Evolutionary conservation across 2,888 invertebrate genomes (phyloP), one percentile per base, ranked within the genome.

Genomic region (Dimorphilus gyrociliatus): DNA sequence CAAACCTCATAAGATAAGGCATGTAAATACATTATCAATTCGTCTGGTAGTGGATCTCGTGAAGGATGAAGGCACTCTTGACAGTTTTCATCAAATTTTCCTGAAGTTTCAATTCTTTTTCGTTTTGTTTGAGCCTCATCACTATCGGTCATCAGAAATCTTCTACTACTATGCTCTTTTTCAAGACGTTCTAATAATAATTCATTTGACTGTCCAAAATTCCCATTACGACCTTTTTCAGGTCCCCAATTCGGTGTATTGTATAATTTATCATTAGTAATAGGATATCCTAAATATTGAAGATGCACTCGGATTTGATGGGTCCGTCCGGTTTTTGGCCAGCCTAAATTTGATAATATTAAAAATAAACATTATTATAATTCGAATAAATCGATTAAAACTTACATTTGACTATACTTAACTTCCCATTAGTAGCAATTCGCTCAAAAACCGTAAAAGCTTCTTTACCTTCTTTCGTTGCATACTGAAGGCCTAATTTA

Each of bases 271-370:
- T 97, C 97, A 60, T 94, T 94, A 5, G 88, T 78, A 31, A 97
- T 94, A 10, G 97, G 97, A 65, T 79, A 84, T 24, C 94, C 86
- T 81, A 57, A 70, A 64, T 81, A 97, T 66, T 99, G 97, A 39
- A 94, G 72, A 65, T 99, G 97, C 18, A 97, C 90, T 41, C 97
- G 72, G 47, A 97, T 97, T 68, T 97, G 97, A 63, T 97, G 97
- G 78, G 94, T 97, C 39, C 97, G 70, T 2, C 97, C 97, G 1
- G 94, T 94, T 54, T 80, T 77, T 1, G 94, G 94, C 19, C 42
- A 27, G 44, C 60, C 59, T 59, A 38, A 15, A 46, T 14, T 5
- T 25, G 6, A 8, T 21, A 21, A 21, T 10, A 21, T 21, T 10
- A 21, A 21, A 21, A 21, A 15, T 18, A 5, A 27, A 13, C 7